Base-by-base conservation (phyloP, 37 sponge, comb jelly and placozoan genomes). In the Axinella damicornis region DNA sequence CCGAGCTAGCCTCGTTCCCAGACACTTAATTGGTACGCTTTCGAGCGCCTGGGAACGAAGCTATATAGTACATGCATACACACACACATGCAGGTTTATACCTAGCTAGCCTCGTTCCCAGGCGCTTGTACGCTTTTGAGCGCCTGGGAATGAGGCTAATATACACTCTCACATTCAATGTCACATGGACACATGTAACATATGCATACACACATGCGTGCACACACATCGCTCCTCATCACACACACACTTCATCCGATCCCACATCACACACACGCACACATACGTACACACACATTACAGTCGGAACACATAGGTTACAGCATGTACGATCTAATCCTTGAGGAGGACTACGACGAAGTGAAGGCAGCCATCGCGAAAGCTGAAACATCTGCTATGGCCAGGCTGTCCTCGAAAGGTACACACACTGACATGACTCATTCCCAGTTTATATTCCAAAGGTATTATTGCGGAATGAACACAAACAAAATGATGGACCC, bases 231-330 rank as follows among this genome's bases (percentile, higher is more conserved):
- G n/a, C n/a, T 35, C 65, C 24, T 52, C 17, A 31, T 2, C 79
- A 27, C 34, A 46, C 18, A 41, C 53, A 54, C 69, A 34, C 57
- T 69, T 2, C 69, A 34, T 53, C 36, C 37, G 70, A 69, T 60
- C 69, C 70, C 67, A 68, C 13, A 27, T 27, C 58, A 33, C 69
- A 36, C 37, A 31, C 32, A 61, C 64, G 1, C 62, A 22, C 62
- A 61, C 62, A 61, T 14, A 61, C 25, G 14, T 14, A 61, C 62
- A 61, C 62, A 61, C 62, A 61, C 25, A 17, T 22, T 12, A 30
- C 71, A 89, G 89, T 83, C 89, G 24, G 89, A 89, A 65, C 79
- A 83, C 73, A 89, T 89, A 25, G 83, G 89, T 12, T 22, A 57
- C 71, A 65, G 65, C 16, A 22, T 89, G 38, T 89, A 71, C 69